Conservation (phyloP, 2,113 vertebrate species). For the Leiothrix lutea region DNA sequence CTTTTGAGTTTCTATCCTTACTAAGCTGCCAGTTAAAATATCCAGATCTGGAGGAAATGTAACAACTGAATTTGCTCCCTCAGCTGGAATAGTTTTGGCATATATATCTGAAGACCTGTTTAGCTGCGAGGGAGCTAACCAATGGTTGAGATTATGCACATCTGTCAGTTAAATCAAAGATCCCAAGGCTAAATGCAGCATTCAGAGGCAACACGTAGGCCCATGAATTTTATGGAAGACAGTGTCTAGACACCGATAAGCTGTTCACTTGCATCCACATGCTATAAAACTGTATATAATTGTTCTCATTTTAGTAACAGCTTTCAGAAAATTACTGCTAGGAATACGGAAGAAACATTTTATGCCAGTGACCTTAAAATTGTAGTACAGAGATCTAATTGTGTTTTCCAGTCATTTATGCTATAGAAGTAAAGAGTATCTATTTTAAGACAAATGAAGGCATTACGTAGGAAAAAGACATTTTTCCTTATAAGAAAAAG, state of each 20-base stretch:
- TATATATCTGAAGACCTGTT: background rate
- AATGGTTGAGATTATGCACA: conserved; percentile 16
- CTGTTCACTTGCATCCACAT: background rate
- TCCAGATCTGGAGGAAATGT: conserved; percentile 6
- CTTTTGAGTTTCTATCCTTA: background rate
- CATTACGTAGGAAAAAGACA: background rate
- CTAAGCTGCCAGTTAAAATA: background rate
- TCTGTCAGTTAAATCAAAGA: conserved; percentile 55
- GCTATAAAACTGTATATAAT: conserved; percentile 1
- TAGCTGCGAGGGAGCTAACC: background rate
- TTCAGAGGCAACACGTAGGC: background rate
- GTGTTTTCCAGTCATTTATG: background rate
- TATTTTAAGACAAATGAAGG: background rate
- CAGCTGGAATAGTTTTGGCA: conserved; percentile 25
- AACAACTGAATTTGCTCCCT: background rate
- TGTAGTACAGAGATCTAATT: background rate
- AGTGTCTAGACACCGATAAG: conserved; percentile 15
- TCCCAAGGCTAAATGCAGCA: conserved; percentile 36
- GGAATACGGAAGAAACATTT: background rate
- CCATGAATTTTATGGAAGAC: conserved; percentile 7
- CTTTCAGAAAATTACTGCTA: conserved; percentile 29
- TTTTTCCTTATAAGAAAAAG: background rate
- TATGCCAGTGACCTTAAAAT: background rate
- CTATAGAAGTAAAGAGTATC: background rate
- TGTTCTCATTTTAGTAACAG: conserved; percentile 7